Evolutionary conservation across 2,113 vertebrate species (phyloP).

Genomic region (Eudyptes chrysolophus): DNA sequence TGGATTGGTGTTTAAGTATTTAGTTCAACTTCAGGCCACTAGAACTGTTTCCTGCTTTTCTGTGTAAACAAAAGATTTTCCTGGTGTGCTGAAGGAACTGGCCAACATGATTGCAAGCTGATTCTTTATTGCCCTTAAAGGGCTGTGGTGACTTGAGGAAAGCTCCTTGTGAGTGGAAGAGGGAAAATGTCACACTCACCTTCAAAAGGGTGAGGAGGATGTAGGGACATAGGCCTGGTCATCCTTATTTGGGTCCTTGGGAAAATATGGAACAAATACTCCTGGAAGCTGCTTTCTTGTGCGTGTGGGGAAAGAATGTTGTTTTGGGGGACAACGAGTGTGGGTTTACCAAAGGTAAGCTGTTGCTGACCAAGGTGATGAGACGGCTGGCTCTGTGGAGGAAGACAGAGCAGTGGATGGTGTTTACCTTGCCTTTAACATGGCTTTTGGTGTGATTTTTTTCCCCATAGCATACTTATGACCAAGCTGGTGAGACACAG

Average conservation of each 20-base stretch:
- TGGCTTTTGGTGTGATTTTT: background rate
- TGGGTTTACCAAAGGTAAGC: background rate
- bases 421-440: background rate
- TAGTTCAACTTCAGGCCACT: background rate
- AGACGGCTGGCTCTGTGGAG: too few relatives aligned
- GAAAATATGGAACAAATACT: background rate
- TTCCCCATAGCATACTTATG: background rate
- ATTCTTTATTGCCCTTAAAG: too few relatives aligned
- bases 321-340: background rate
- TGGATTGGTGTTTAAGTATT: background rate
- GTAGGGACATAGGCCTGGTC: too few relatives aligned
- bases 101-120: too few relatives aligned
- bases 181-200: rapidly evolving
- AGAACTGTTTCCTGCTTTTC: background rate
- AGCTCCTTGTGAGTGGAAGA: background rate
- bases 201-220: background rate
- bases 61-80: background rate
- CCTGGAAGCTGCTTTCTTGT: background rate
- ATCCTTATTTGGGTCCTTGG: background rate
- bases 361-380: background rate
- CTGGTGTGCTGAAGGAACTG: background rate
- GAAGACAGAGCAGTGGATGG: background rate
- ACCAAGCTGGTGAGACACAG: background rate
- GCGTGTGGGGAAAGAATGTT: too few relatives aligned
- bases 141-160: background rate